A percentile compares a stretch with the other conserved stretches of the same genome.
phyloP scores from a whole-genome alignment of 2,888 invertebrate species.

The Cybosia mesomella region DNA sequence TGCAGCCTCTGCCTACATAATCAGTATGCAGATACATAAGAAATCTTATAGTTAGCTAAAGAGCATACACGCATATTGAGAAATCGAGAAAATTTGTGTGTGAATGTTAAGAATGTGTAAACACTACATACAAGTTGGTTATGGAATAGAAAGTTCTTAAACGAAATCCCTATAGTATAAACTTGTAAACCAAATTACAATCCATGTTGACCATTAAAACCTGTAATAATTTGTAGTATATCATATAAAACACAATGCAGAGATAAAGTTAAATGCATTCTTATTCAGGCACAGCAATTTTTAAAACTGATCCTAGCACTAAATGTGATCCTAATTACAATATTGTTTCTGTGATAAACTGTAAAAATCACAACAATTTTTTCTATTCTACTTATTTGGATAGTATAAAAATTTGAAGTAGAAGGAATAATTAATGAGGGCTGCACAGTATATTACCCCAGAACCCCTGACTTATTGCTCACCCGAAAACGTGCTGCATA shows the following conservation, averaged over 20 bases:
- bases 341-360: too few relatives aligned
- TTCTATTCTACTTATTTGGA: too few relatives aligned
- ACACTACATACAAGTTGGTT: not conserved
- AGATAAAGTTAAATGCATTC: not conserved
- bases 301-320: too few relatives aligned
- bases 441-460: too few relatives aligned
- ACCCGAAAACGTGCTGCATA: too few relatives aligned
- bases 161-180: not conserved
- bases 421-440: too few relatives aligned
- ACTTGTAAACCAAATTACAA: not conserved
- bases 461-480: too few relatives aligned
- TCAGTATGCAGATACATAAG: not conserved
- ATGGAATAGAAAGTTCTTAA: not conserved
- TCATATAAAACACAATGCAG: not conserved
- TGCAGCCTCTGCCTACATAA: slow-evolving; percentile 32
- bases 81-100: not conserved
- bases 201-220: not conserved
- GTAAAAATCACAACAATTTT: too few relatives aligned
- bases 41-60: not conserved
- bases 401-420: too few relatives aligned
- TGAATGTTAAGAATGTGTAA: not conserved
- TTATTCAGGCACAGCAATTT: not conserved
- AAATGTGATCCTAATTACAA: too few relatives aligned
- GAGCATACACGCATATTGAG: not conserved
- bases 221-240: not conserved